Base-by-base conservation (phyloP, 2,113 vertebrate species). In the Eretmochelys imbricata region DNA sequence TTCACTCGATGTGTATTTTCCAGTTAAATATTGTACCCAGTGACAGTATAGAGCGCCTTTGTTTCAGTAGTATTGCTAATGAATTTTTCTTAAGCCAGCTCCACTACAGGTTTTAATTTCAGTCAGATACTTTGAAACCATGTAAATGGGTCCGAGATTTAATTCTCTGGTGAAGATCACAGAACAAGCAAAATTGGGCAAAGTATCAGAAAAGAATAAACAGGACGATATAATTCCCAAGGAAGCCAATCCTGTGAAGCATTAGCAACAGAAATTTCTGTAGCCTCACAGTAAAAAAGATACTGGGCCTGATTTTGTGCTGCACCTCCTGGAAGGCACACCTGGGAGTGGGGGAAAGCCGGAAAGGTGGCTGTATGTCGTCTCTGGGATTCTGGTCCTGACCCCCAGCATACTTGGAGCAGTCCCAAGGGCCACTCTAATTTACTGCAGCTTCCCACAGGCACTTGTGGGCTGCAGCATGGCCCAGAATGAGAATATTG, bases 1-100 rank as follows among this genome's bases (percentile, higher is more conserved):
- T 65, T 90, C 94, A 94, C 55, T 83, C 35, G 51, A 90, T 95
- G 24, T 85, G 29, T 96, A 94, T 93, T 93, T 96, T 82, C 95
- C 91, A 75, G 85, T 84, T 95, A 89, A 95, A 85, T 82, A 89
- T 84, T 76, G 51, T 9, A 65, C 38, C 84, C 83, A 55, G 80
- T 72, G 69, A 96, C 94, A 90, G 24, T 96, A 90, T 96, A 89
- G 78, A 88, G 80, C 78, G 2, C 48, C 85, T 94, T 94, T 96
- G 78, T 69, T 91, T 93, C 29, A 72, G 78, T 92, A 82, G 1
- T 75, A 46, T 72, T 93, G 42, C 81, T 94, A 94, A 96, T 95
- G 42, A 88, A 49, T 82, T 93, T 96, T 91, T 51, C 83, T 91
- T 85, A 87, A 93, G 59, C 49, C 12, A 93, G 10, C 65, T 94